Evolutionary conservation across 2,797 vertebrate species (phyloP).

Genomic region (Diplodus puntazzo): DNA sequence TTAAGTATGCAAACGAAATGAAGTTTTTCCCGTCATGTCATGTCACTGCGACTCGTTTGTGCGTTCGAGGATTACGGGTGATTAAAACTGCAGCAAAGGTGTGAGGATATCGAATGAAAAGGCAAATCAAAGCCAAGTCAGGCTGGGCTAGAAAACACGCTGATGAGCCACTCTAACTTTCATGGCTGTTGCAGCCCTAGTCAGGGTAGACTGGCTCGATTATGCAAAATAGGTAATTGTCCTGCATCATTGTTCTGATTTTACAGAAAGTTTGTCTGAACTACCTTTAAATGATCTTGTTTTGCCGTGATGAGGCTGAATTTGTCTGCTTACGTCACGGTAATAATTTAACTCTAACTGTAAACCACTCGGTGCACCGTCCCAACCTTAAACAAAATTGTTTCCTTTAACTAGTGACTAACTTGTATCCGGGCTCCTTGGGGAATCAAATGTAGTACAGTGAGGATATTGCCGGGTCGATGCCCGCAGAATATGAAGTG

Average conservation of each 20-base stretch:
- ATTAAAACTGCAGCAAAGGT: slow-evolving; percentile 33
- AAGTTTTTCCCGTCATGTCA: slow-evolving; percentile 5
- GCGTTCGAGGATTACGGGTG: slow-evolving; percentile 40
- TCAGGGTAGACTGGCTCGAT: slow-evolving; percentile 21
- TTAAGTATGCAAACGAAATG: slow-evolving; percentile 15
- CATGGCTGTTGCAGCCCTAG: slow-evolving; percentile 19
- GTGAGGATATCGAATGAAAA: slow-evolving; percentile 27
- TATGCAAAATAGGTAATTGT: slow-evolving; percentile 16
- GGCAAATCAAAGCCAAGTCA: slow-evolving; percentile 12
- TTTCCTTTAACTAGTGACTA: slow-evolving; percentile 59
- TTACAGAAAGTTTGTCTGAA: slow-evolving; percentile 9
- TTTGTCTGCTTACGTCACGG: slow-evolving; percentile 10
- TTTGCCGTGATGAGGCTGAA: neutral
- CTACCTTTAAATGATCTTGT: slow-evolving; percentile 5
- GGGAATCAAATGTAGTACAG: slow-evolving; percentile 16
- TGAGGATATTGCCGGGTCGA: slow-evolving; percentile 24
- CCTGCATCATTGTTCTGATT: slow-evolving; percentile 17
- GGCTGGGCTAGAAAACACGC: neutral
- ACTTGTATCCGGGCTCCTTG: slow-evolving; percentile 26
- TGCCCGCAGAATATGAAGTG: slow-evolving; percentile 56
- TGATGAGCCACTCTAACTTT: slow-evolving; percentile 33
- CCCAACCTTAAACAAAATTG: slow-evolving; percentile 29
- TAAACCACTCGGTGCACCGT: slow-evolving; percentile 31
- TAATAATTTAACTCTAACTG: slow-evolving; percentile 36
- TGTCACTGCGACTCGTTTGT: slow-evolving; percentile 29